These are phyloP conservation scores for Cyclopterus lumpus DNA, from an alignment of 2,797 vertebrate species.

Conservation along the genomic window DNA sequence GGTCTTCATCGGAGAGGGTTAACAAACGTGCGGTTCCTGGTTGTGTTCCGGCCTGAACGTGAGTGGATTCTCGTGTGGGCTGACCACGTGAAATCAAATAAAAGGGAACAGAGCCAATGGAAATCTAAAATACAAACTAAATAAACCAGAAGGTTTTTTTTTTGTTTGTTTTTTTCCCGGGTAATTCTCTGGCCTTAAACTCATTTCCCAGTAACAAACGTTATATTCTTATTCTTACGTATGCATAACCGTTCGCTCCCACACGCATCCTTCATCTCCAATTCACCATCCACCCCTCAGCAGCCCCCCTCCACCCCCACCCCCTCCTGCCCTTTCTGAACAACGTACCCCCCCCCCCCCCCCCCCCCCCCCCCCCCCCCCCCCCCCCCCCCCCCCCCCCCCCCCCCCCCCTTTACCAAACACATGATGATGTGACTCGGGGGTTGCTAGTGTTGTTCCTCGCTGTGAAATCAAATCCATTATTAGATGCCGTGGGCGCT, in stretches of 20 bases:
- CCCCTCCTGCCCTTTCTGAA: not conserved
- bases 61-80: not conserved
- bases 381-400: no score
- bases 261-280: not conserved
- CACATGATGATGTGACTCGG: slow-evolving; percentile 40
- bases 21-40: not conserved
- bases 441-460: slow-evolving; percentile 55
- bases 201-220: not conserved
- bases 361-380: no score
- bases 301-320: not conserved
- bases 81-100: not conserved
- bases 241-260: not conserved
- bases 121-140: not conserved
- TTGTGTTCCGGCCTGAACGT: not conserved
- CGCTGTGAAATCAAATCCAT: slow-evolving; percentile 73
- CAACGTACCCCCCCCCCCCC: not conserved
- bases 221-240: not conserved
- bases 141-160: not conserved
- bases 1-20: not conserved
- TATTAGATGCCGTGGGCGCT: slow-evolving; percentile 65
- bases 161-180: not conserved
- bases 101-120: not conserved
- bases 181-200: not conserved
- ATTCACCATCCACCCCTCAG: not conserved
- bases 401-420: not conserved